Evolutionary conservation across 2,888 invertebrate genomes (phyloP), one percentile per base, ranked within the genome.

Genomic region (Crioceris asparagi): DNA sequence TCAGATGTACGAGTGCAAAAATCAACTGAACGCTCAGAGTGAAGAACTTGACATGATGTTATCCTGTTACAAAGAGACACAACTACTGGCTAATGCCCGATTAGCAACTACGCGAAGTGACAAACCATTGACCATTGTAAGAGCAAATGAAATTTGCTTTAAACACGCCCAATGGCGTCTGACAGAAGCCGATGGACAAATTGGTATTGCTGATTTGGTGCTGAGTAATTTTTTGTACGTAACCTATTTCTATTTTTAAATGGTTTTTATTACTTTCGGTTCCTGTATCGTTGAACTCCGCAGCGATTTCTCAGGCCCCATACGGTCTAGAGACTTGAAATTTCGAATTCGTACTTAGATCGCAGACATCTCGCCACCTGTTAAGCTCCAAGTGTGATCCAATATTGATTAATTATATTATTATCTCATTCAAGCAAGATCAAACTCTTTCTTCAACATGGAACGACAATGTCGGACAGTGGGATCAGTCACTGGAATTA

Each of bases 131-230:
- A 77, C 82, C 0, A 80, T 83, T 35, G 85, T 90, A 17, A 71
- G 93, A 21, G 79, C 83, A 2, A 86, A 85, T 52, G 91, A 97
- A 69, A 96, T 98, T 54, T 97, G 93, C 65, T 98, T 99, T 66
- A 94, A 96, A 65, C 88, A 92, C 55, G 97, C 97, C 3, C 86
- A 92, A 56, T 99, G 98, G 98, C 67, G 96, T 25, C 75, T 98
- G 47, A 99, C 97, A 0, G 96, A 98, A 62, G 83, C 86, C 1
- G 97, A 98, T 66, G 98, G 98, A 0, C 97, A 96, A 65, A 79
- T 97, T 36, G 96, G 96, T 40, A 91, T 98, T 46, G 91, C 97
- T 0, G 96, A 99, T 68, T 73, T 97, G 40, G 83, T 92, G 38
- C 75, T 99, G 3, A 85, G 91, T 38, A 96, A 94, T 62, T 99